phyloP scores from a whole-genome alignment of 2,888 invertebrate genomes.

The Ichneumoninae sp. region DNA sequence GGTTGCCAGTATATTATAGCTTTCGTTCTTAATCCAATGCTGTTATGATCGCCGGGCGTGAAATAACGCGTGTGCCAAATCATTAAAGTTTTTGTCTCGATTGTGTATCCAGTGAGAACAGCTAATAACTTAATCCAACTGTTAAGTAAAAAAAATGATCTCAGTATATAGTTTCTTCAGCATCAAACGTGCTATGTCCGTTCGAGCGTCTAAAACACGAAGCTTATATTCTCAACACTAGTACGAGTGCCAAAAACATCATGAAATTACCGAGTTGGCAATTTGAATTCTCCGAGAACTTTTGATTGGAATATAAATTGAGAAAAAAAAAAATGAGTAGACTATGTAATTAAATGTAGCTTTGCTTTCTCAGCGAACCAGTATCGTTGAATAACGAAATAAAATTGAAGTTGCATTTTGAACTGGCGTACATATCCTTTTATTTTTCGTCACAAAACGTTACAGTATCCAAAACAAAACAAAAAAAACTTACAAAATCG shows the following conservation, averaged over 20 bases:
- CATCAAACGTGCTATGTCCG: conserved; percentile 31
- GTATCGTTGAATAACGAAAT: conserved; percentile 50
- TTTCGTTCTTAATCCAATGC: conserved; percentile 38
- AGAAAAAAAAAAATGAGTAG: conserved; percentile 38
- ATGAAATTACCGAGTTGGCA: conserved; percentile 25
- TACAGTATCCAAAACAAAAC: conserved; percentile 1
- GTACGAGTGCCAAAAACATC: conserved; percentile 47
- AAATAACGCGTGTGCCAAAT: conserved; percentile 60
- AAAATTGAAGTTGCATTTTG: conserved; percentile 58
- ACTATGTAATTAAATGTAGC: conserved; percentile 57
- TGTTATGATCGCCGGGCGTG: conserved; percentile 44
- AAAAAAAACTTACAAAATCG: neutral
- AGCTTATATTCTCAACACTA: neutral
- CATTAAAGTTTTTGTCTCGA: conserved; percentile 26
- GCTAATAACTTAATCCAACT: conserved; percentile 8
- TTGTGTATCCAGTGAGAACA: conserved; percentile 14
- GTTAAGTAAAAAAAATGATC: conserved; percentile 39
- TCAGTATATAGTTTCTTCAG: conserved; percentile 44
- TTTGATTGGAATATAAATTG: conserved; percentile 37
- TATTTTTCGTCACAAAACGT: conserved; percentile 43
- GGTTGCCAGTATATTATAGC: conserved; percentile 50
- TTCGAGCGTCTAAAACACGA: conserved; percentile 5
- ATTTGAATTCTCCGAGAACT: conserved; percentile 16
- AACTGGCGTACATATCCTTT: conserved; percentile 22
- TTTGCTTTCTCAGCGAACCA: conserved; percentile 57